phyloP scores from a whole-genome alignment of 2,888 invertebrate genomes.

The Petrophora chlorosata region DNA sequence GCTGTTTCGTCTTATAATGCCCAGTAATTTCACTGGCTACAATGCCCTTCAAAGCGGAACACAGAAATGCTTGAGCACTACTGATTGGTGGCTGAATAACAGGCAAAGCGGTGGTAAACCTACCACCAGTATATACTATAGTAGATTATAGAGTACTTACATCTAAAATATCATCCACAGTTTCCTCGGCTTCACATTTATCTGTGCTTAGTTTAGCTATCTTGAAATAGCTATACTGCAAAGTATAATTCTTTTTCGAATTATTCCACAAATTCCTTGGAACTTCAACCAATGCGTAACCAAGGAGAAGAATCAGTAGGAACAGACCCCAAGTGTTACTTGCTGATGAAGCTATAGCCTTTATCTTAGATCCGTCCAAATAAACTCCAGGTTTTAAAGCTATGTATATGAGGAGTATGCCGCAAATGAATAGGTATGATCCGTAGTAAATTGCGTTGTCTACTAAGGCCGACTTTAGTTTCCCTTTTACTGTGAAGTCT shows the following conservation, averaged over 20 bases:
- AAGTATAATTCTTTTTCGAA: constrained; percentile 92
- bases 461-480: constrained; percentile 96
- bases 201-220: constrained; percentile 97
- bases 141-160: constrained; percentile 78
- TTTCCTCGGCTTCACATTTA: constrained; percentile 98
- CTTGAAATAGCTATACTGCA: constrained; percentile 95
- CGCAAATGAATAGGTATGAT: constrained; percentile 97
- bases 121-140: too few species aligned
- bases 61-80: too few species aligned
- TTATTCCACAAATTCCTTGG: constrained; percentile 96
- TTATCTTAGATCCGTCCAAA: constrained; percentile 95
- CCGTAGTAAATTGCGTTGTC: constrained; percentile 99
- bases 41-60: too few species aligned
- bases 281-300: constrained; percentile 98
- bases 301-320: constrained; percentile 94
- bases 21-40: too few species aligned
- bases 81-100: too few species aligned
- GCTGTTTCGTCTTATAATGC: too few species aligned
- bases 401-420: constrained; percentile 96
- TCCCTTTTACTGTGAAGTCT: constrained; percentile 97
- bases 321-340: constrained; percentile 99
- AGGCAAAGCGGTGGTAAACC: too few species aligned
- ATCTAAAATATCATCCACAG: constrained; percentile 96
- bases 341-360: constrained; percentile 98
- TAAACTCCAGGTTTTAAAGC: constrained; percentile 94